Evolutionary conservation across 35 echinoderm and acorn worm species (phyloP).

Genomic region (Stichopus chloronotus): DNA sequence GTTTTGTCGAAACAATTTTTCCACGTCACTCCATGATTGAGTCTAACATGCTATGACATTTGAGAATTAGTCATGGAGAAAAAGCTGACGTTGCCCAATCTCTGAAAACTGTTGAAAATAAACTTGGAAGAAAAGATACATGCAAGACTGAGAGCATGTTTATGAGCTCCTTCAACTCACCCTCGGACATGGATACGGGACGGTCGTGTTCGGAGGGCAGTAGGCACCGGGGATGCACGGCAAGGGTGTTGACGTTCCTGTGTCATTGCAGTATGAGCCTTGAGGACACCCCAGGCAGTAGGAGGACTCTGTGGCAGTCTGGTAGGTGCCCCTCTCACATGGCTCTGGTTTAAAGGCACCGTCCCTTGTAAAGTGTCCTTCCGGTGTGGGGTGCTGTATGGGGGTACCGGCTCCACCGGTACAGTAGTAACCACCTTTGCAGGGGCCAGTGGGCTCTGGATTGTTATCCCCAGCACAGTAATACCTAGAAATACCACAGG

Average conservation of each 20-base stretch:
- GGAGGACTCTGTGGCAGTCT: constrained; percentile 82
- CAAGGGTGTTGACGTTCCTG: constrained; percentile 67
- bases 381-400: constrained; percentile 72
- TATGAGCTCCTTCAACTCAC: not conserved
- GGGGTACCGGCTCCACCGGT: constrained; percentile 89
- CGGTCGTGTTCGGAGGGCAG: constrained; percentile 69
- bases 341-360: constrained; percentile 96
- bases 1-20: too few species aligned
- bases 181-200: constrained; percentile 81
- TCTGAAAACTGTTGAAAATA: too few species aligned
- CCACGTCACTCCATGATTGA: too few species aligned
- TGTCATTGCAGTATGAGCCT: constrained; percentile 85
- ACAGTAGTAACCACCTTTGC: constrained; percentile 92
- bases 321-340: constrained; percentile 83
- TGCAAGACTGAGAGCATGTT: too few species aligned
- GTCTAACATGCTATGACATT: too few species aligned
- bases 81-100: too few species aligned
- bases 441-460: constrained; percentile 91
- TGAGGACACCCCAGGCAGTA: constrained; percentile 81
- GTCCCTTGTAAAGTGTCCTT: constrained; percentile 75
- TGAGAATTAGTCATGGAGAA: too few species aligned
- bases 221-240: constrained; percentile 76
- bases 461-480: constrained; percentile 99
- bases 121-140: too few species aligned
- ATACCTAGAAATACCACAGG: constrained; percentile 56